Evolutionary conservation across 2,888 invertebrate species (phyloP).

Genomic region (Nysson spinosus): DNA sequence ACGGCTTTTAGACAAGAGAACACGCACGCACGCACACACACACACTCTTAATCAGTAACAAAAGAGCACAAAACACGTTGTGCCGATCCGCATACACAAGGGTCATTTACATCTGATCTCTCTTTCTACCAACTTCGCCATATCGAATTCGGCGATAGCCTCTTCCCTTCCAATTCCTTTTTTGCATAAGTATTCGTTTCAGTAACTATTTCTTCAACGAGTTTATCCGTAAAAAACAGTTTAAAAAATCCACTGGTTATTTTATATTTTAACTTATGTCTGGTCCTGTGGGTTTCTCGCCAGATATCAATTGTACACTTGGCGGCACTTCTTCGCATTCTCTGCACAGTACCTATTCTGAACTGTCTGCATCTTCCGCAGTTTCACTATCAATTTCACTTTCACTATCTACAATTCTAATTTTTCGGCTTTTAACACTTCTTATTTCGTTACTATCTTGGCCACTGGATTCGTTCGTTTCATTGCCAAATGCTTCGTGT

Average conservation of each 20-base stretch:
- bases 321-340: neutral
- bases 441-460: slow-evolving; percentile 10
- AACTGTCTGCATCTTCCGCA: neutral
- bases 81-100: too few relatives aligned
- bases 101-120: too few relatives aligned
- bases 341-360: neutral
- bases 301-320: neutral
- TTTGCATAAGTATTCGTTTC: neutral
- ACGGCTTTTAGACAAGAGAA: too few relatives aligned
- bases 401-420: neutral
- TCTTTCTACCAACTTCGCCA: neutral
- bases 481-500: neutral
- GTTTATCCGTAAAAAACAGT: neutral
- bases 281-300: neutral
- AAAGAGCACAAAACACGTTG: neutral
- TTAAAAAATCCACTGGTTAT: neutral
- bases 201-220: neutral
- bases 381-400: neutral
- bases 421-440: neutral
- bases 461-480: neutral
- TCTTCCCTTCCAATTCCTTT: neutral
- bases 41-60: neutral
- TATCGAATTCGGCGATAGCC: neutral
- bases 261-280: neutral
- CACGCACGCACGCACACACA: too few relatives aligned